Percentiles rank a stretch among this genome's conserved stretches.
phyloP scores from a whole-genome alignment of 2,888 invertebrate species.

The Sceliomorpha sp. region DNA sequence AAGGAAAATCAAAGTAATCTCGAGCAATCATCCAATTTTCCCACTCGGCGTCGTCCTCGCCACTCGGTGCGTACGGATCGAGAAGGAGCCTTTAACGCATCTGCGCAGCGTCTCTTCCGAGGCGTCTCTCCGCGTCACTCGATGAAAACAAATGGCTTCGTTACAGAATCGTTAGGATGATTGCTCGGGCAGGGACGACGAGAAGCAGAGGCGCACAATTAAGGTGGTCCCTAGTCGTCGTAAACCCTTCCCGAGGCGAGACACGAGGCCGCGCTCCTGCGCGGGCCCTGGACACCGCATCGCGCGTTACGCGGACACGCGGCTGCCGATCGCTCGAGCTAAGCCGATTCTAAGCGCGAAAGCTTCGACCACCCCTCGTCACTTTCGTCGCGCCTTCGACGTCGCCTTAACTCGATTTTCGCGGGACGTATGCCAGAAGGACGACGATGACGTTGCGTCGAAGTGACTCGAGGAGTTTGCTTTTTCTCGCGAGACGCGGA shows the following conservation, averaged over 20 bases:
- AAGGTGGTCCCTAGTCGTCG: constrained; percentile 47
- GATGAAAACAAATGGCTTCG: constrained; percentile 68
- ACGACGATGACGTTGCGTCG: too few relatives aligned
- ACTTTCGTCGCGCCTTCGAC: constrained; percentile 23
- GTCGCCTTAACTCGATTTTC: constrained; percentile 23
- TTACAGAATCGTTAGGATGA: constrained; percentile 65
- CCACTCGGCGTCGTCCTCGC: neutral
- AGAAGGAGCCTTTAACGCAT: constrained; percentile 37
- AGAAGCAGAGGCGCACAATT: constrained; percentile 61
- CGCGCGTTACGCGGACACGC: constrained; percentile 5
- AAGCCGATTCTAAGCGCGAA: constrained; percentile 31
- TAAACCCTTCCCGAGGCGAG: constrained; percentile 47
- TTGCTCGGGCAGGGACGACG: constrained; percentile 54
- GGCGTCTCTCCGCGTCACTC: constrained; percentile 55
- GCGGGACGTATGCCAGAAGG: constrained; percentile 21
- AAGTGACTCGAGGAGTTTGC: too few relatives aligned
- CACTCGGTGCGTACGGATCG: constrained; percentile 28
- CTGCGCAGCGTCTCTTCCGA: constrained; percentile 30
- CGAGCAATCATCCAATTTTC: constrained; percentile 71
- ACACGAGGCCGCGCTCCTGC: neutral
- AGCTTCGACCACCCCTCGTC: constrained; percentile 20
- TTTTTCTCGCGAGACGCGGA: too few relatives aligned
- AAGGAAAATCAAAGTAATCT: constrained; percentile 67
- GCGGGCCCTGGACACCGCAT: too few relatives aligned
- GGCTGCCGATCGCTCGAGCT: constrained; percentile 19